Base-by-base conservation (phyloP, 2,888 invertebrate species). In the Drosophila kambysellisi region DNA sequence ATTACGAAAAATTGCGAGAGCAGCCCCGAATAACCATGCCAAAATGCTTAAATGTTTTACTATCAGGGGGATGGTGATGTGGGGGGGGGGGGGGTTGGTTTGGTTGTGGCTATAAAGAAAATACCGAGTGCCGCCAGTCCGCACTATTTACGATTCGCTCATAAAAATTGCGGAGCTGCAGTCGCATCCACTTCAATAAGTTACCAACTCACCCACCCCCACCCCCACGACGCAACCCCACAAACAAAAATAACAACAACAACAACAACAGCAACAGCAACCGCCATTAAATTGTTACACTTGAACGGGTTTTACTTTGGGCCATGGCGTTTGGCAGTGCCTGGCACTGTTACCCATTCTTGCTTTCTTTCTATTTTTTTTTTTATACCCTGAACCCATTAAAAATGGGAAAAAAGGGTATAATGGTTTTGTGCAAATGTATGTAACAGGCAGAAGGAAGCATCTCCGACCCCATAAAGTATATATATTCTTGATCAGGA, bases 271-370 rank as follows among this genome's bases (percentile, higher is more conserved):
- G 64, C 63, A 87, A 78, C 74, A 84, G 87, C 74, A 87, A 78
- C 46, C 81, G 83, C 91, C 91, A 90, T 91, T 90, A 90, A 91
- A 90, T 86, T 90, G 89, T 91, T 90, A 83, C 89, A 90, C 91
- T 91, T 88, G 91, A 89, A 88, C 79, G 89, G 91, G 79, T 91
- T 90, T 87, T 84, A 80, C 79, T 79, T 85, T 86, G 76, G 82
- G 91, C 77, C 77, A 77, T 72, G 71, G 70, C 72, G 73, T 77
- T 89, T 79, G 79, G 78, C 78, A 65, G 62, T 69, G 76, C 82
- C 79, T 81, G 79, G 82, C 29, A 79, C 79, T 61, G 58, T 56
- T 46, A 58, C 43, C 56, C 65, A 17, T 39, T 54, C 37, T 15
- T 11, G 17, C 29, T 12, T 29, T 56, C 25, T 6, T 25, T 37